Percentiles rank a stretch among this genome's conserved stretches.
Conservation (phyloP, 2,113 vertebrate genomes). For the Muscicapa adusta region DNA sequence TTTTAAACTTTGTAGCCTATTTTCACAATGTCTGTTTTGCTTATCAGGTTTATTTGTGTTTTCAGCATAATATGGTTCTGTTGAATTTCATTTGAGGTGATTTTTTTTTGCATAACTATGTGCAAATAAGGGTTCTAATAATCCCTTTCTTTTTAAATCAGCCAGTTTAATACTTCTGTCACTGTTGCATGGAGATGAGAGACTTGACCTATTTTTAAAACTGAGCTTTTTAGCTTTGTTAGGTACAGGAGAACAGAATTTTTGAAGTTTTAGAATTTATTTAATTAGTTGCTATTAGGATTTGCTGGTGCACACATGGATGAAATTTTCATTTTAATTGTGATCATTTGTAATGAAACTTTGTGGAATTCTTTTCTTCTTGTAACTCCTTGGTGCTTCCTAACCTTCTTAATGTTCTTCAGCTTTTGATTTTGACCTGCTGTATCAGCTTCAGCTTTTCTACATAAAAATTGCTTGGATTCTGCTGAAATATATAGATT, state of each 20-base stretch:
- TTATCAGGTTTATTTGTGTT: neutral
- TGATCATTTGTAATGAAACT: neutral
- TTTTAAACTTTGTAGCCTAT: neutral
- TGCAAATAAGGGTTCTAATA: neutral
- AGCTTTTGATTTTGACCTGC: neutral
- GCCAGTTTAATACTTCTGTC: constrained; percentile 17
- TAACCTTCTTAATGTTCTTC: neutral
- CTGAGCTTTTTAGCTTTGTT: neutral
- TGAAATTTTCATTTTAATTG: neutral
- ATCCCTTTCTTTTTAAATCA: constrained; percentile 21
- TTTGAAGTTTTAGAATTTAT: neutral
- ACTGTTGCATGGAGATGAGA: neutral
- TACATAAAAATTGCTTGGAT: neutral
- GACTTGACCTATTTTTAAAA: constrained; percentile 23
- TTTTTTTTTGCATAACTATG: neutral
- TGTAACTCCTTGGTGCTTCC: neutral
- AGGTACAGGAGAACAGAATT: neutral
- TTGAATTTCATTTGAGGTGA: neutral
- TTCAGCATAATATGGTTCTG: neutral
- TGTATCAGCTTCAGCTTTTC: neutral
- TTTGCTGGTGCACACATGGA: neutral
- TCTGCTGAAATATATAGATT: neutral
- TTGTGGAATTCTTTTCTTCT: neutral
- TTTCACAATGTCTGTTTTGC: neutral
- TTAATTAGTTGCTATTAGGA: neutral